Evolutionary conservation across 2,797 vertebrate genomes (phyloP).

Genomic region (Chiroxiphia lanceolata): DNA sequence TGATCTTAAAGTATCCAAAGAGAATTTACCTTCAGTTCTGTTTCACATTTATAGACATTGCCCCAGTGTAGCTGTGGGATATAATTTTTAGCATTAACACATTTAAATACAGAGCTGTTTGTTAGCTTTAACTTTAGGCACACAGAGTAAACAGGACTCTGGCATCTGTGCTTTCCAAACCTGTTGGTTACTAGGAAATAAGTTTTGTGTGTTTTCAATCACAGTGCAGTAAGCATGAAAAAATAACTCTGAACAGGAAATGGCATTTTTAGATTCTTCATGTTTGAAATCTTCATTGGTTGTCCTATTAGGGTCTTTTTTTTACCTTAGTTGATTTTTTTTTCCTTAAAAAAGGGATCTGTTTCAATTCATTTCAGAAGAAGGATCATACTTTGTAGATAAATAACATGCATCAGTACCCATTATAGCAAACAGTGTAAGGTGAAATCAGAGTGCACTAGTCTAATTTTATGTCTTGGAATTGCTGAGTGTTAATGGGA

Average conservation of each 20-base stretch:
- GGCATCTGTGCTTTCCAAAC: conserved; percentile 69
- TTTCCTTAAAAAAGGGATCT: neutral
- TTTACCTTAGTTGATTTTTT: neutral
- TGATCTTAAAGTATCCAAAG: conserved; percentile 88
- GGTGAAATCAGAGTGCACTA: conserved; percentile 6
- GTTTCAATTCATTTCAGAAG: neutral
- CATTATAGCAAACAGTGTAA: conserved; percentile 6
- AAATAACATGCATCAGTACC: neutral
- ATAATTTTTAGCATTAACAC: conserved; percentile 90
- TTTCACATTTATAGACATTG: conserved; percentile 82
- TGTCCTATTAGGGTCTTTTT: neutral
- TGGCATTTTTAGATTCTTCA: conserved; percentile 41
- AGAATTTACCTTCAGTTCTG: conserved; percentile 83
- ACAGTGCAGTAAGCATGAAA: conserved; percentile 39
- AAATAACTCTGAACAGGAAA: conserved; percentile 65
- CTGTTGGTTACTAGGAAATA: conserved; percentile 70
- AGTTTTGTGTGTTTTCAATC: conserved; percentile 52
- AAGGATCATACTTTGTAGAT: neutral
- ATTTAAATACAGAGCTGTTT: conserved; percentile 91
- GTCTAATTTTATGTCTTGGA: conserved; percentile 32
- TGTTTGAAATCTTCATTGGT: conserved; percentile 28
- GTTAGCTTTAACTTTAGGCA: conserved; percentile 83
- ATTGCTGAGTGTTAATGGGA: neutral
- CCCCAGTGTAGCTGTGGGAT: conserved; percentile 79
- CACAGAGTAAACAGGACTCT: conserved; percentile 67